A percentile compares a stretch with the other conserved stretches of the same genome.
Conservation (phyloP, 64 coral and sea anemone species). For the Stichodactyla mertensii region DNA sequence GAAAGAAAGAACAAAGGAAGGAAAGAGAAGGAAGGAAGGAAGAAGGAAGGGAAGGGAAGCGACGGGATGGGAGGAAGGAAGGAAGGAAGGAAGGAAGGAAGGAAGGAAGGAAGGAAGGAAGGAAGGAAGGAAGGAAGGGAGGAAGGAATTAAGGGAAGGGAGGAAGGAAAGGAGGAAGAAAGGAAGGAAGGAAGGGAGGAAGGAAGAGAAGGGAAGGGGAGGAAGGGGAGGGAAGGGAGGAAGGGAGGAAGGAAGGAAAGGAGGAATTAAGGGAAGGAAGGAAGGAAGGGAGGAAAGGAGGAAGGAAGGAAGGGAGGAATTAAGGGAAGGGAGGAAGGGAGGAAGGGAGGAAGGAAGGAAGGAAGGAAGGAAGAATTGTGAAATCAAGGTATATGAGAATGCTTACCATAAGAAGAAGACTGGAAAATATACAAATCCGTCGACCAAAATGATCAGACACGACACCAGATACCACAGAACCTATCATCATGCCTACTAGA, state of each 20-base stretch:
- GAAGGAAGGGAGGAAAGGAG: background rate
- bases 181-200: background rate
- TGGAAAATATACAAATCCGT: conserved; percentile 55
- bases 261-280: no score
- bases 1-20: background rate
- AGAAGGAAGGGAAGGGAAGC: background rate
- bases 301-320: background rate
- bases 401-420: conserved; percentile 54
- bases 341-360: background rate
- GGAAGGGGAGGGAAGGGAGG: background rate
- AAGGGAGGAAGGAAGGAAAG: background rate
- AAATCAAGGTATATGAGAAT: background rate
- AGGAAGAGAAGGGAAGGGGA: background rate
- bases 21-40: background rate
- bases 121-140: no score
- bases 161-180: background rate
- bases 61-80: background rate
- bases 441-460: conserved; percentile 68
- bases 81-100: background rate
- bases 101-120: background rate
- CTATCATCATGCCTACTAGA: conserved; percentile 71
- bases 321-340: background rate
- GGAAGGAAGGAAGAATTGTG: background rate
- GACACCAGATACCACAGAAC: conserved; percentile 62
- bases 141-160: no score